Percentiles rank a stretch among this genome's conserved stretches.
phyloP scores from a whole-genome alignment of 1,140 invertebrate species.

The Drosophila prosaltans region DNA sequence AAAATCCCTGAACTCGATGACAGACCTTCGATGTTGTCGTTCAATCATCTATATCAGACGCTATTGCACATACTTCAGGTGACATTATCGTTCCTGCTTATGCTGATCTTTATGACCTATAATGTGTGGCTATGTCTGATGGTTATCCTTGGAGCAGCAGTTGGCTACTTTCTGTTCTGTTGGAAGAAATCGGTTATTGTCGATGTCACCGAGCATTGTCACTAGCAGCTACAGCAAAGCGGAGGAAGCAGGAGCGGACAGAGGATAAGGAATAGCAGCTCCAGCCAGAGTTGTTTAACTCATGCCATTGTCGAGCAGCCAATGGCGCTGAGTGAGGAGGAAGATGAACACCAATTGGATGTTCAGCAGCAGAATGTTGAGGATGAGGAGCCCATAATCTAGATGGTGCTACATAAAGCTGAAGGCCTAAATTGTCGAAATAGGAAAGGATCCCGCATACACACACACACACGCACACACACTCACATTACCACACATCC shows the following conservation, averaged over 20 bases:
- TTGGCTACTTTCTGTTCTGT: slow-evolving; percentile 97
- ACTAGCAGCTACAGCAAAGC: slow-evolving; percentile 84
- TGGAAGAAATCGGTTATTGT: slow-evolving; percentile 96
- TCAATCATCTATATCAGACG: slow-evolving; percentile 93
- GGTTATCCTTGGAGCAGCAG: slow-evolving; percentile 93
- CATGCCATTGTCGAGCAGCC: slow-evolving; percentile 7
- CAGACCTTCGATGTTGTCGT: slow-evolving; percentile 91
- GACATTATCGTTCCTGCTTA: slow-evolving; percentile 95
- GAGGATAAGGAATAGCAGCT: slow-evolving; percentile 11
- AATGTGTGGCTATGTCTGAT: slow-evolving; percentile 96
- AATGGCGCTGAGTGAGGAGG: neutral
- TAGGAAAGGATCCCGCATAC: slow-evolving; percentile 31
- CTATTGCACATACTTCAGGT: slow-evolving; percentile 95
- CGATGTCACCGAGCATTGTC: slow-evolving; percentile 97
- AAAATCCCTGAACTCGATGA: slow-evolving; percentile 1
- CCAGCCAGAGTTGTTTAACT: slow-evolving; percentile 55
- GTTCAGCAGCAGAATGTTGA: neutral
- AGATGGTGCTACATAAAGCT: slow-evolving; percentile 23
- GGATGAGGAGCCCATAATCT: slow-evolving; percentile 25
- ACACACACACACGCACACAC: slow-evolving; percentile 18
- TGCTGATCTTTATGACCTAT: slow-evolving; percentile 99
- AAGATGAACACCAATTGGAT: neutral
- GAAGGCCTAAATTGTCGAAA: slow-evolving; percentile 52
- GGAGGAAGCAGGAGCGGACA: slow-evolving; percentile 25
- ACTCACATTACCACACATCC: slow-evolving; percentile 21